Base-by-base conservation (phyloP, 2,797 vertebrate genomes). In the Sebastes goodei region DNA sequence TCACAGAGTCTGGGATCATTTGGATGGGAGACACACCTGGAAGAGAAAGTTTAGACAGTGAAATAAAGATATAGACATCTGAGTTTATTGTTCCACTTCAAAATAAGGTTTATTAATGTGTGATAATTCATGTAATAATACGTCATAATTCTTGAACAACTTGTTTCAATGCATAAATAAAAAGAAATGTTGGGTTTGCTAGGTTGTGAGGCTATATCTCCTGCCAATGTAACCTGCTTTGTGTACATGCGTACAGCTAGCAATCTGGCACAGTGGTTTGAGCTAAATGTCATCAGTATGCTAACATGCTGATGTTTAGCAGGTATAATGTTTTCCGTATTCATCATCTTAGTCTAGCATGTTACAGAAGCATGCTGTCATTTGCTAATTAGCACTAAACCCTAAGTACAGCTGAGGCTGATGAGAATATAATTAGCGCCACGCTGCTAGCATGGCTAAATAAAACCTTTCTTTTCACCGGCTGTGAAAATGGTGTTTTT, bases 1-100 rank as follows among this genome's bases (percentile, higher is more conserved):
- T 88, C 52, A 75, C 96, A 97, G 7, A 32, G 5, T 49, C 55
- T 66, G 2, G 94, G 91, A 14, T 93, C 49, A 23, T 91, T 83
- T 64, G 94, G 92, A 68, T 82, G 57, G 15, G 82, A 76, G 27
- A 74, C 62, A 29, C 92, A 93, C 64, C 96, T 96, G n/a, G 84
- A 91, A 68, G 9, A 82, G 15, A 67, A 69, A 12, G 20, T 30
- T 52, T 33, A n/a, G 12, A 56, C 21, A 38, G 15, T 23, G 11
- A 25, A 25, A 64, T 29, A 42, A 3, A 11, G 10, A 38, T 53
- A 4, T 61, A 42, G 29, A 38, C 35, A 67, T 74, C 49, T 52
- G 3, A 6, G 23, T 71, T 17, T 30, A 38, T 38, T 33, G 27
- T 71, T 9, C 10, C 25, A 32, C 5, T 27, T 63, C 4, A 57